Percentiles rank a stretch among this genome's conserved stretches.
These are phyloP conservation scores for Schizopygopsis malacanthus DNA, from an alignment of 2,797 vertebrate genomes.

Conservation along the genomic window DNA sequence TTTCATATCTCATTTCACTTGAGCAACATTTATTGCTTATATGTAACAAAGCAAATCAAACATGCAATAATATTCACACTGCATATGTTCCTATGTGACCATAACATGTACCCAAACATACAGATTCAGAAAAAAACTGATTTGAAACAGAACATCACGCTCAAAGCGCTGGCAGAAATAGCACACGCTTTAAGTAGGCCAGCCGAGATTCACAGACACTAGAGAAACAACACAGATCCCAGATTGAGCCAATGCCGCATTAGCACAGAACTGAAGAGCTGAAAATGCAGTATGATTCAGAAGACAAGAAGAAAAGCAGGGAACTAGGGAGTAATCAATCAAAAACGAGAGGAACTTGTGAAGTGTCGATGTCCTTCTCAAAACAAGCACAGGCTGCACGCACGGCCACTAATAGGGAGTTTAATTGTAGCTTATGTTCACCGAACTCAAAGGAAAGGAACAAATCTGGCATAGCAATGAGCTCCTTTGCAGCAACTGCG, in stretches of 20 bases:
- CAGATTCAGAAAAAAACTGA: conserved; percentile 18
- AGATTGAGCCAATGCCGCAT: conserved; percentile 38
- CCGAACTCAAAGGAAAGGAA: conserved; percentile 21
- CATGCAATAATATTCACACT: not conserved
- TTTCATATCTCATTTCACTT: not conserved
- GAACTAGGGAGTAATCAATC: conserved; percentile 20
- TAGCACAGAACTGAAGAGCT: not conserved
- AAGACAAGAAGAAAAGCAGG: conserved; percentile 50
- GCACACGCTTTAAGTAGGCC: conserved; percentile 69
- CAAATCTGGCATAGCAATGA: conserved; percentile 39
- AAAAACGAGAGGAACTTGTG: conserved; percentile 7
- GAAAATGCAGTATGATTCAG: conserved; percentile 22
- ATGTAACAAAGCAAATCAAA: not conserved
- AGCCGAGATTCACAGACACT: conserved; percentile 62
- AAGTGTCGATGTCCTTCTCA: conserved; percentile 28
- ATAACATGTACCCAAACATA: conserved; percentile 4
- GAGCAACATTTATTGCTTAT: not conserved
- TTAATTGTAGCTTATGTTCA: conserved; percentile 23
- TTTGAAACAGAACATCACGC: conserved; percentile 53
- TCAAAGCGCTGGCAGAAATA: conserved; percentile 44
- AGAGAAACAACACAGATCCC: conserved; percentile 44
- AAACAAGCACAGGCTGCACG: conserved; percentile 31
- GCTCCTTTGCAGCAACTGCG: conserved; percentile 8
- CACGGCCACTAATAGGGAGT: conserved; percentile 22
- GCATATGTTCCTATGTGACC: conserved; percentile 15